phyloP scores from a whole-genome alignment of 2,797 vertebrate species.

The Tolypeutes matacus region DNA sequence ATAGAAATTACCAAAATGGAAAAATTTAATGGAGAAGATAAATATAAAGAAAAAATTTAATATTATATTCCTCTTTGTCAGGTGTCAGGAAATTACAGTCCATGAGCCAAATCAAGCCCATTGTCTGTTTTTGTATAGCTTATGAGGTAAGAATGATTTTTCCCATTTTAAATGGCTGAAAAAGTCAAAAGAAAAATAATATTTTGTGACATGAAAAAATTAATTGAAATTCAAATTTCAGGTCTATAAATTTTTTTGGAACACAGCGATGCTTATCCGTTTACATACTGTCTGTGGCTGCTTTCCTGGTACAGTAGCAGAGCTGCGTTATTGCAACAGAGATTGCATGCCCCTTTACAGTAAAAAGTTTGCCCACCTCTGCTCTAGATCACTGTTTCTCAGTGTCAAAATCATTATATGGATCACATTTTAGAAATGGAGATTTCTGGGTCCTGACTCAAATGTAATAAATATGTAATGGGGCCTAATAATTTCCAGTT shows the following conservation, averaged over 20 bases:
- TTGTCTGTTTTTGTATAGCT: not conserved
- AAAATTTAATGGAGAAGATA: not conserved
- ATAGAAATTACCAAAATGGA: not conserved
- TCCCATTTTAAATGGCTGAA: constrained; percentile 54
- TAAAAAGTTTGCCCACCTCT: not conserved
- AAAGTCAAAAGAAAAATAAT: constrained; percentile 49
- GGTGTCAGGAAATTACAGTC: not conserved
- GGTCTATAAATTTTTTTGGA: constrained; percentile 41
- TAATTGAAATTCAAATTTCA: constrained; percentile 62
- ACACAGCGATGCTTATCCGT: not conserved
- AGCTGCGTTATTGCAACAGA: not conserved
- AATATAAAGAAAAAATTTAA: not conserved
- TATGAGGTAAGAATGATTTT: constrained; percentile 38
- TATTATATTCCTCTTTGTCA: not conserved
- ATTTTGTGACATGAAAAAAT: constrained; percentile 47
- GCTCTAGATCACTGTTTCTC: not conserved
- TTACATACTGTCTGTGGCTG: not conserved
- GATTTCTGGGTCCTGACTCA: not conserved
- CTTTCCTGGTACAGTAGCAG: constrained; percentile 32
- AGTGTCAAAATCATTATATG: constrained; percentile 1
- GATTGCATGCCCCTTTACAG: not conserved
- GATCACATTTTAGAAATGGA: not conserved
- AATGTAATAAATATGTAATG: not conserved
- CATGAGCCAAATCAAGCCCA: not conserved
- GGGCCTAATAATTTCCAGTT: not conserved